Base-by-base conservation (phyloP, 1,140 invertebrate genomes). In the Copidosoma floridanum region DNA sequence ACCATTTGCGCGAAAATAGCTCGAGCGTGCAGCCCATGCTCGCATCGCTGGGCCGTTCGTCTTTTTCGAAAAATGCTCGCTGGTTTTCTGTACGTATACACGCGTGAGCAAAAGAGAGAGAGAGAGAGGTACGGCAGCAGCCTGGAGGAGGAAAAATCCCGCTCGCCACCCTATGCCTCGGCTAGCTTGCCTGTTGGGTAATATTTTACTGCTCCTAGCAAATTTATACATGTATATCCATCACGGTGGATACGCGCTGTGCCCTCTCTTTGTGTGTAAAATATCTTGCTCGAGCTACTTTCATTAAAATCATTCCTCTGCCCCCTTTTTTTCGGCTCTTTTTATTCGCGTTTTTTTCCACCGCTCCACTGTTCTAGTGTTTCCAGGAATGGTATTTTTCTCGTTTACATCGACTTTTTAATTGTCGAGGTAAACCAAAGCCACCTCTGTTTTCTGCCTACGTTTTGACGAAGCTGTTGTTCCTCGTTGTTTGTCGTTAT, bases 131-230 rank as follows among this genome's bases (percentile, higher is more conserved):
- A 55, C 6, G 29, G 12, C 29, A 12, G 7, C 40, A 41, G 14
- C 40, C 14, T 16, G 40, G 10, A 20, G 16, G 38, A 11, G 29
- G 20, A 35, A 57, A 57, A 57, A 57, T 43, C 46, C 27, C 48
- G 12, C 55, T 47, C 50, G 16, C 40, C 64, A 40, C 24, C 50
- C 54, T 29, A 37, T 37, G 32, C 32, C 14, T 48, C 29, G 29
- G 29, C 6, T 32, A 32, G 29, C n/a, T 23, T 23, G 53, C 26
- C 26, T 40, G 43, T 40, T 57, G 37, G 26, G 41, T 44, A 59
- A 64, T 60, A 59, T 64, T 55, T 64, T 43, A 64, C 40, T 38
- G 40, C 41, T 47, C 27, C 37, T 53, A 38, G 48, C 61, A 47
- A 63, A 46, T 57, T 43, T 40, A 46, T 54, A 38, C 1, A 32